These are phyloP conservation scores for Varanus komodoensis DNA, from an alignment of 2,113 vertebrate species.

Conservation along the genomic window DNA sequence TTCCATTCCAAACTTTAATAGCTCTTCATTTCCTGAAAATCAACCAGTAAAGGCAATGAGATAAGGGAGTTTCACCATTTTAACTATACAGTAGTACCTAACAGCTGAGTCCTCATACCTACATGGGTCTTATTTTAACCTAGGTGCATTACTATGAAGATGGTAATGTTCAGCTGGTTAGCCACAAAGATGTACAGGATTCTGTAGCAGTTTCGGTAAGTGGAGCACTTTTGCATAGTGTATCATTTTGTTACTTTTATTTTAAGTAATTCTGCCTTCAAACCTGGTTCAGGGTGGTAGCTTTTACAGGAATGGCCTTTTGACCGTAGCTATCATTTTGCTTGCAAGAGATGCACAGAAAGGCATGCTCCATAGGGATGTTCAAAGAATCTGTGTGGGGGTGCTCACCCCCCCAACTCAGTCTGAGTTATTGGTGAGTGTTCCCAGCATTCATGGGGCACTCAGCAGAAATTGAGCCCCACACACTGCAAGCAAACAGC, in stretches of 20 bases:
- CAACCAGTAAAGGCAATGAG: no score
- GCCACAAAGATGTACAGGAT: constrained; percentile 95
- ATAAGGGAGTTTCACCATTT: no score
- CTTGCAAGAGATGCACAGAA: background rate
- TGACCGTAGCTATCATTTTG: background rate
- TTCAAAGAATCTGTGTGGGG: no score
- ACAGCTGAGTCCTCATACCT: background rate
- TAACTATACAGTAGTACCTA: background rate
- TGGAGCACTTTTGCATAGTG: constrained; percentile 50
- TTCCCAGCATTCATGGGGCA: no score
- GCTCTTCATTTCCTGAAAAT: no score
- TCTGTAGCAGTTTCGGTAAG: constrained; percentile 89
- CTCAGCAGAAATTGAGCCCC: no score
- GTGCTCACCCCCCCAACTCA: no score
- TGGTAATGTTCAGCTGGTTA: constrained; percentile 95
- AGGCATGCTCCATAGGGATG: background rate
- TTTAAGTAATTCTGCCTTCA: background rate
- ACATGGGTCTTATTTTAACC: constrained; percentile 4
- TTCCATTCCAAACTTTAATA: no score
- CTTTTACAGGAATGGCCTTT: background rate
- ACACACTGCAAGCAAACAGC: no score
- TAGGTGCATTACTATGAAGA: constrained; percentile 98
- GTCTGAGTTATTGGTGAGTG: no score
- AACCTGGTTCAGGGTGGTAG: background rate
- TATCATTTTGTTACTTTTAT: background rate